phyloP scores from a whole-genome alignment of 2,797 vertebrate genomes.

The Peromyscus melanophrys region DNA sequence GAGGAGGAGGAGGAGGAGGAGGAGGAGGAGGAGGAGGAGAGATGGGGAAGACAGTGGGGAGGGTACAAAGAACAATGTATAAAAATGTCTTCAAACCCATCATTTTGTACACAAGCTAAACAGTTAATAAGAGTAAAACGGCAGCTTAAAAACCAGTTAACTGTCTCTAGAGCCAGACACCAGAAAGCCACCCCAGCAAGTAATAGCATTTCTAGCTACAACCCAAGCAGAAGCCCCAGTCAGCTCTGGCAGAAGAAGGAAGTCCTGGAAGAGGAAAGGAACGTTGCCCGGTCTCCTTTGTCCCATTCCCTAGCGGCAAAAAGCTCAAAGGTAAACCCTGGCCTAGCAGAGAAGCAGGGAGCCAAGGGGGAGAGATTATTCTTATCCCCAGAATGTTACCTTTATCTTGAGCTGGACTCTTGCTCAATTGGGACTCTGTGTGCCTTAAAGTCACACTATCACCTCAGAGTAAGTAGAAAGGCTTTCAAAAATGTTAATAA shows the following conservation, averaged over 20 bases:
- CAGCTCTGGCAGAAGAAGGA: not conserved
- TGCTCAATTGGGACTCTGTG: not conserved
- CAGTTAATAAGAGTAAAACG: not conserved
- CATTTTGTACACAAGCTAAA: no score
- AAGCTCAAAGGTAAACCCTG: not conserved
- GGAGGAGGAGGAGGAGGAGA: not conserved
- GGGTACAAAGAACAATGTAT: not conserved
- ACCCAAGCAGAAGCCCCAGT: not conserved
- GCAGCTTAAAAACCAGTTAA: not conserved
- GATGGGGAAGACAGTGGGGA: no score
- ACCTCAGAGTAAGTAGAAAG: conserved; percentile 23
- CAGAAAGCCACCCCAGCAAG: not conserved
- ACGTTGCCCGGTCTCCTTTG: not conserved
- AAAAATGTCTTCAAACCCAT: not conserved
- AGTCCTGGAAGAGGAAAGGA: not conserved
- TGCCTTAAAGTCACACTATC: not conserved
- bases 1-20: not conserved
- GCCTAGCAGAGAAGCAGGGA: not conserved
- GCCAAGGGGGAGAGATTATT: not conserved
- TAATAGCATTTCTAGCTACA: not conserved
- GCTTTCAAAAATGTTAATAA: not conserved
- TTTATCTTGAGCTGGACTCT: not conserved
- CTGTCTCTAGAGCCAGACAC: not conserved
- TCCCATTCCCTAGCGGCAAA: not conserved
- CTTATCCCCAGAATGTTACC: not conserved